These are phyloP conservation scores for Tetramorium simillimum DNA, from an alignment of 1,140 invertebrate species.

Conservation along the genomic window DNA sequence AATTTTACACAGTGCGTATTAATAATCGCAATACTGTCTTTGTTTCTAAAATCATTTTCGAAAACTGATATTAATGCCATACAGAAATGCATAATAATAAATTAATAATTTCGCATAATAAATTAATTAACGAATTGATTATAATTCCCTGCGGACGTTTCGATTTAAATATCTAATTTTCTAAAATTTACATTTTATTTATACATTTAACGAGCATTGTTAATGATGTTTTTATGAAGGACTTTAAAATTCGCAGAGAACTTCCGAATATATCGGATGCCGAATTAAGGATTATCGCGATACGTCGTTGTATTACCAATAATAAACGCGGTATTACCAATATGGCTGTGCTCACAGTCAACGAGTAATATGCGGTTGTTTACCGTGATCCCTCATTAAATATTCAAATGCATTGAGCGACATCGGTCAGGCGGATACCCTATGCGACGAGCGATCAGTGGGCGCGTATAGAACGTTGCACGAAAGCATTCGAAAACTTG, in stretches of 20 bases:
- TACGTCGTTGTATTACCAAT: slow-evolving; percentile 21
- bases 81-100: slow-evolving; percentile 9
- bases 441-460: slow-evolving; percentile 4
- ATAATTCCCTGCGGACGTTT: slow-evolving; percentile 1
- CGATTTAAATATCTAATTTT: slow-evolving; percentile 8
- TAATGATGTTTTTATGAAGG: not conserved
- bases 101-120: not conserved
- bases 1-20: not conserved
- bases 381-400: slow-evolving; percentile 70
- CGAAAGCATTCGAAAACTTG: slow-evolving; percentile 52
- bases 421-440: not conserved
- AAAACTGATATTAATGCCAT: not conserved
- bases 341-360: slow-evolving; percentile 25
- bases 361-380: slow-evolving; percentile 50
- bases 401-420: slow-evolving; percentile 68
- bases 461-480: slow-evolving; percentile 25
- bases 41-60: slow-evolving; percentile 16
- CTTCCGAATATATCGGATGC: not conserved
- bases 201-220: not conserved
- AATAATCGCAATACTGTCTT: slow-evolving; percentile 21
- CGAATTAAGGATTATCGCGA: slow-evolving; percentile 48
- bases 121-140: slow-evolving; percentile 32
- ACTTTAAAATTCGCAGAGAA: not conserved
- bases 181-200: slow-evolving; percentile 2
- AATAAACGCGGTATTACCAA: slow-evolving; percentile 40